Conservation (phyloP, 2,113 vertebrate genomes). For the Peucedramus taeniatus region DNA sequence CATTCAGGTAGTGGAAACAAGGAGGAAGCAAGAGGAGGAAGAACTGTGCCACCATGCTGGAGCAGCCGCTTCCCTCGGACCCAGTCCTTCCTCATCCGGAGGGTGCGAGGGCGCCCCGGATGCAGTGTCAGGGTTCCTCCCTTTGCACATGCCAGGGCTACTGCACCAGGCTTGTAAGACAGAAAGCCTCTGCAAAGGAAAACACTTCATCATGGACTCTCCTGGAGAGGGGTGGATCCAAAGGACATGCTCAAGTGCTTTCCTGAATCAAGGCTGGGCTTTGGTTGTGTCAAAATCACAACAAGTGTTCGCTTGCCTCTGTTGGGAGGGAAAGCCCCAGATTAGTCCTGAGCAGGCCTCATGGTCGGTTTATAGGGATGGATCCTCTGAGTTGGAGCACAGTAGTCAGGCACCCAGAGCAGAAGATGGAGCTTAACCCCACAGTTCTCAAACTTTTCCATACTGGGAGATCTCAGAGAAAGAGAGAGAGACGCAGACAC, state of each 20-base stretch:
- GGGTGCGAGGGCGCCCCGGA: not conserved
- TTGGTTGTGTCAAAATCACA: conserved; percentile 40
- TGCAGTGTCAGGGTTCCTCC: not conserved
- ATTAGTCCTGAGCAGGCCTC: conserved; percentile 39
- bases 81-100: not conserved
- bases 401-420: conserved; percentile 43
- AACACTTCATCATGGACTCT: conserved; percentile 24
- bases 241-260: conserved; percentile 59
- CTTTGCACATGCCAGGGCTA: conserved; percentile 31
- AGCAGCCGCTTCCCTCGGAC: not conserved
- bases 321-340: conserved; percentile 32
- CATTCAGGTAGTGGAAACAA: not conserved
- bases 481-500: conserved; percentile 30
- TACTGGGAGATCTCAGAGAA: conserved; percentile 48
- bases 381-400: conserved; percentile 48
- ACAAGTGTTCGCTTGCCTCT: conserved; percentile 53
- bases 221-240: not conserved
- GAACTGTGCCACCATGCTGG: conserved; percentile 36
- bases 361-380: not conserved
- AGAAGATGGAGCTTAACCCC: conserved; percentile 52
- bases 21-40: conserved; percentile 43
- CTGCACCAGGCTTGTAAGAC: not conserved
- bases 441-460: conserved; percentile 53
- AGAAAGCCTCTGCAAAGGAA: conserved; percentile 33
- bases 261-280: conserved; percentile 32